Evolutionary conservation across 2,888 invertebrate genomes (phyloP).

Genomic region (Dromius quadrimaculatus): DNA sequence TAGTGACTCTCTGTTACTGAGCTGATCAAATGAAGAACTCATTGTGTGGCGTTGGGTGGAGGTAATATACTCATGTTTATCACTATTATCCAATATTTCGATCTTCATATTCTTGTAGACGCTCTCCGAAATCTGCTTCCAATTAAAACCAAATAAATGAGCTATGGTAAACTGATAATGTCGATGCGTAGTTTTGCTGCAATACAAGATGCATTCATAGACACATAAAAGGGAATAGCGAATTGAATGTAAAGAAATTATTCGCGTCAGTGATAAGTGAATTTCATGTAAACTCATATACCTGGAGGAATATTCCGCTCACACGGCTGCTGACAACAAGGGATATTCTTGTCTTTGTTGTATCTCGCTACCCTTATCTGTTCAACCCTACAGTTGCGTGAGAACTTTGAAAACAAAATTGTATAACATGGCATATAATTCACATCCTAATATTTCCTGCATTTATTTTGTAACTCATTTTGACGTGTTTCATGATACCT

Average conservation of each 20-base stretch:
- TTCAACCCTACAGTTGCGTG: not conserved
- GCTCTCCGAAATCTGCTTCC: too few relatives aligned
- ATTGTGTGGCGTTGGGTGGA: too few relatives aligned
- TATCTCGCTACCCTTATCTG: not conserved
- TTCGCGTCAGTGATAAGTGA: conserved; percentile 10
- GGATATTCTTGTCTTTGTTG: conserved; percentile 2
- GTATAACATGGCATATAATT: not conserved
- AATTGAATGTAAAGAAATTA: not conserved
- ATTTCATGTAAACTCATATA: conserved; percentile 15
- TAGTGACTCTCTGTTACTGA: not conserved
- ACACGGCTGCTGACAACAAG: not conserved
- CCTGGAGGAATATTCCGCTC: conserved; percentile 7
- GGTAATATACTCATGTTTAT: too few relatives aligned
- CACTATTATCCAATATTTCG: too few relatives aligned
- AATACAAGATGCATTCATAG: not conserved
- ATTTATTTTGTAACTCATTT: not conserved
- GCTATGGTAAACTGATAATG: too few relatives aligned
- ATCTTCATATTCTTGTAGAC: too few relatives aligned
- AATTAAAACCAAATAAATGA: too few relatives aligned
- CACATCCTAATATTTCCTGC: not conserved
- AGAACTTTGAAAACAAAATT: conserved; percentile 2
- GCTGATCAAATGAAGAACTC: not conserved
- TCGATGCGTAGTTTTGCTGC: too few relatives aligned
- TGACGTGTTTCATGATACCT: not conserved
- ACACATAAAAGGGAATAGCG: not conserved